Base-by-base conservation (phyloP, 2,113 vertebrate genomes). In the Zosterops borbonicus region DNA sequence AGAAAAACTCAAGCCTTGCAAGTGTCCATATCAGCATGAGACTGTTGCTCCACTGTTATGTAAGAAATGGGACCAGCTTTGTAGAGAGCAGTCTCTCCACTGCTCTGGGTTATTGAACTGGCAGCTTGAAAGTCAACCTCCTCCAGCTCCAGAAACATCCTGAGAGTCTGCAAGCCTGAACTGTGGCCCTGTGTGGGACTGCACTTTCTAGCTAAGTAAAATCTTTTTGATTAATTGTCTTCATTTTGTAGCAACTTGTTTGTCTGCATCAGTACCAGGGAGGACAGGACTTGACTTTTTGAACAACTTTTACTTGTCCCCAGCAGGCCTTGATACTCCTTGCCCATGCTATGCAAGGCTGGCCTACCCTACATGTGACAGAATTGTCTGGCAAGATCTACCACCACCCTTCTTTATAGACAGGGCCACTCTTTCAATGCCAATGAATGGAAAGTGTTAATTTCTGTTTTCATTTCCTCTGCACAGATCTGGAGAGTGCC, bases 391-490 rank as follows among this genome's bases (percentile, higher is more conserved):
- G 67, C 41, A 64, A 90, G 78, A 73, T 39, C 53, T 58, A 6
- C 53, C 53, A 65, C 35, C 31, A 29, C 50, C 52, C 59, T 88
- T 65, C 50, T 55, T 74, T 42, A 64, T 25, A 88, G 65, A 65
- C 47, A 68, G 79, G 41, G 41, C 37, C 2, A 6, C 71, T 90
- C 76, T 74, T 88, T 70, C 50, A 65, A 0, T 65, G 37, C 39
- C 28, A 27, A 59, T 49, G 67, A 76, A 82, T 50, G 42, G 49
- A 62, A 92, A 80, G 21, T 23, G 58, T 65, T 88, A 65, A 9
- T 80, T 88, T 90, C 58, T 75, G 27, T 46, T 83, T 95, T 80
- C 7, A 70, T 86, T 94, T 90, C 71, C 71, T 79, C 82, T 91
- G 70, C 63, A 46, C 58, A 53, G 70, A 79, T 79, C 78, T 83